Evolutionary conservation across 2,797 vertebrate genomes (phyloP).

Genomic region (Gymnopithys bicolor): DNA sequence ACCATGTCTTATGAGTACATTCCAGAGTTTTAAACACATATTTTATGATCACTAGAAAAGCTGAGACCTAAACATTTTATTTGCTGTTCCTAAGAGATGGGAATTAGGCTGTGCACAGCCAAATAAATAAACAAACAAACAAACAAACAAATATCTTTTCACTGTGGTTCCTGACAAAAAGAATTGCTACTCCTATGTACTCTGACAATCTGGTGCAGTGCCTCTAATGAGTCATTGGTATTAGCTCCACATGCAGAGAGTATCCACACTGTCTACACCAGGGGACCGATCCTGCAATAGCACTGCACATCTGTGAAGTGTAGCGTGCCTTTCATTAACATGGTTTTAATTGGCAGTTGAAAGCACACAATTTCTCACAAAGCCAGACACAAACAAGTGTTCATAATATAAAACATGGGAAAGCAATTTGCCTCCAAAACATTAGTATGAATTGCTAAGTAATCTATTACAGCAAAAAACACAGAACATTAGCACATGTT

Average conservation of each 20-base stretch:
- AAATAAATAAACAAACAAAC: background rate
- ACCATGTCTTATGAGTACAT: background rate
- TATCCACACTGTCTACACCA: background rate
- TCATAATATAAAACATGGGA: constrained; percentile 44
- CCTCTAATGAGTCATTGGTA: background rate
- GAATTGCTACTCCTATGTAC: background rate
- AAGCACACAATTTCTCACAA: background rate
- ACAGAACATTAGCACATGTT: background rate
- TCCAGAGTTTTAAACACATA: background rate
- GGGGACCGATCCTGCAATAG: background rate
- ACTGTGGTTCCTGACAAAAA: background rate
- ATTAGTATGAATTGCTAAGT: constrained; percentile 12
- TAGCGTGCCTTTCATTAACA: background rate
- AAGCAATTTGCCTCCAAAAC: constrained; percentile 41
- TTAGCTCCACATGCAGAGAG: background rate
- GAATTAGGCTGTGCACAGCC: background rate
- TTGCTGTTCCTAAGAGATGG: background rate
- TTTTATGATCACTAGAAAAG: background rate
- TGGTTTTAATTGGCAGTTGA: constrained; percentile 14
- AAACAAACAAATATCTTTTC: background rate
- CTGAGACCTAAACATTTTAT: background rate
- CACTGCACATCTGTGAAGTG: background rate
- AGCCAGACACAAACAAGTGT: constrained; percentile 31
- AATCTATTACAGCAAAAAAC: background rate
- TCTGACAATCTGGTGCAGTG: background rate